phyloP scores from a whole-genome alignment of 2,797 vertebrate species.

The Hippocampus kuda region DNA sequence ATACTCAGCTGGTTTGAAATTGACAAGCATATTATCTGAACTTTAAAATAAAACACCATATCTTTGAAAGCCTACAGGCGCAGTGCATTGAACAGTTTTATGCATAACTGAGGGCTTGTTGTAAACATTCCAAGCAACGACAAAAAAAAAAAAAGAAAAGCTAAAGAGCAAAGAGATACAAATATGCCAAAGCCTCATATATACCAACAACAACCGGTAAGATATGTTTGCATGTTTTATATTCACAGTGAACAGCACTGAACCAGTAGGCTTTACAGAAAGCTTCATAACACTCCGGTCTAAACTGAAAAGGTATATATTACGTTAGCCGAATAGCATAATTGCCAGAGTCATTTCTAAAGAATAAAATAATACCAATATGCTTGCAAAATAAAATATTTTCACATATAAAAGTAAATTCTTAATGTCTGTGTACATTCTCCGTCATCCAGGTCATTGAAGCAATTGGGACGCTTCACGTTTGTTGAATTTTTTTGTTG shows the following conservation, averaged over 20 bases:
- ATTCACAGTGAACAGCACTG: conserved; percentile 20
- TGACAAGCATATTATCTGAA: conserved; percentile 36
- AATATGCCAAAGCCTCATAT: conserved; percentile 8
- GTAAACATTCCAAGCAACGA: conserved; percentile 27
- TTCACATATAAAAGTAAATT: no score
- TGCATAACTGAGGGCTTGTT: conserved; percentile 16
- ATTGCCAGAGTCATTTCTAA: neutral
- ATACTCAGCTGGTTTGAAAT: conserved; percentile 28
- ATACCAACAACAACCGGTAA: conserved; percentile 14
- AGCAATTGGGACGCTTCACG: neutral
- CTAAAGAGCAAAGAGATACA: conserved; percentile 9
- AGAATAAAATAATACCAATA: neutral
- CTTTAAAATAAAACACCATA: conserved; percentile 25
- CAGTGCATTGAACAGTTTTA: conserved; percentile 21
- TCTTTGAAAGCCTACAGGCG: conserved; percentile 41
- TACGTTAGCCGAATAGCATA: conserved; percentile 1
- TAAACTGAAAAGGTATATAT: conserved; percentile 34
- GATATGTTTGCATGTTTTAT: conserved; percentile 12
- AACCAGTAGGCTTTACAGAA: conserved; percentile 37
- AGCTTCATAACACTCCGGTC: conserved; percentile 28
- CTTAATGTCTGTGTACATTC: neutral
- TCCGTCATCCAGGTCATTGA: neutral
- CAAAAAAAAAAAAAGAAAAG: conserved; percentile 6
- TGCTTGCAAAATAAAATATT: neutral
- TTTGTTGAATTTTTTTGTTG: neutral